Conservation (phyloP, 2,888 invertebrate genomes). For the Macrostomum cliftonense region DNA sequence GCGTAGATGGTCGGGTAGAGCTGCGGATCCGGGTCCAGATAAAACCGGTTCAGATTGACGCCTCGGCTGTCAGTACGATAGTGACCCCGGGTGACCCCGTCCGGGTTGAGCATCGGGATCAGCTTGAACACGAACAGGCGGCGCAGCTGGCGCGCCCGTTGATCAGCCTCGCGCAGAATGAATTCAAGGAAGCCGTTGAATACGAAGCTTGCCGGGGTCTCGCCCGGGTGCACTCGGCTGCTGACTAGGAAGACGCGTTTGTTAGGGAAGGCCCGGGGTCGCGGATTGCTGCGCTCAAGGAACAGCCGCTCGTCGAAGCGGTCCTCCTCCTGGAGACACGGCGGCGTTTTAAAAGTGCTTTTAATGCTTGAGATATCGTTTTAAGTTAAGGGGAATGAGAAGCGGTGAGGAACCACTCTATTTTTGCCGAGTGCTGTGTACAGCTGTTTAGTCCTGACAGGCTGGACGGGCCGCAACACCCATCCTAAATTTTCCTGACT, state of each 20-base stretch:
- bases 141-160: constrained; percentile 53
- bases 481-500: too few species aligned
- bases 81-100: constrained; percentile 66
- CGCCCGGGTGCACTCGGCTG: constrained; percentile 74
- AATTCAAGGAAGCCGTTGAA: constrained; percentile 69
- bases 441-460: too few species aligned
- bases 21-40: constrained; percentile 54
- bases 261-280: constrained; percentile 52
- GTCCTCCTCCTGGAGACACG: constrained; percentile 43
- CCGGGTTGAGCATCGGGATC: constrained; percentile 73
- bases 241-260: constrained; percentile 60
- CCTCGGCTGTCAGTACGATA: constrained; percentile 68
- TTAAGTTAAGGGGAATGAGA: too few species aligned
- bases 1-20: constrained; percentile 69
- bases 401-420: too few species aligned
- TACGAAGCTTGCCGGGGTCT: constrained; percentile 72
- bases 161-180: constrained; percentile 52
- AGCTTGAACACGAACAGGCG: constrained; percentile 59
- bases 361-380: too few species aligned
- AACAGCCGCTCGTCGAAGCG: constrained; percentile 44
- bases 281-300: constrained; percentile 48
- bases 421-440: too few species aligned
- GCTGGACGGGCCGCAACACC: too few species aligned
- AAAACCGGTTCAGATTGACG: constrained; percentile 67
- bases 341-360: not conserved